Base-by-base conservation (phyloP, 1,140 invertebrate species). In the Calycopis cecrops region DNA sequence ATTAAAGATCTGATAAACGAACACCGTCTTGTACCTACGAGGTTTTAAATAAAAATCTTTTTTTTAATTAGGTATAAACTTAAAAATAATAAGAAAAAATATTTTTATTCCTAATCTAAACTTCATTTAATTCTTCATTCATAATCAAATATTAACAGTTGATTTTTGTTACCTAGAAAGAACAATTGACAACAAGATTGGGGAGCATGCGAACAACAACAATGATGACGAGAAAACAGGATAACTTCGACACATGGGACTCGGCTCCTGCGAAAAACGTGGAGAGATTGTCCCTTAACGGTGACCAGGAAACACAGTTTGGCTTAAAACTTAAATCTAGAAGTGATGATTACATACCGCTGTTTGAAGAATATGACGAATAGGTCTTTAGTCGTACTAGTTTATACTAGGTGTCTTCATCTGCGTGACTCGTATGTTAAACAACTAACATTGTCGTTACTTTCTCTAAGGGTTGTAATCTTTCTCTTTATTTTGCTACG, bases 321-420 rank as follows among this genome's bases (percentile, higher is more conserved):
- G 83, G 80, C 14, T 55, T 81, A 1, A 86, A 86, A 60, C 59
- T 86, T 0, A 68, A 67, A 49, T 71, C 73, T 0, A 71, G 74
- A 50, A 83, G 69, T 55, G 79, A 83, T n/a, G 75, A 81, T 48
- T 78, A 74, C 37, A 69, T 76, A 62, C 76, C 79, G 28, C 49
- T 81, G 14, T 81, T 79, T 52, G 76, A 81, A 33, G 77, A 82
- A 4, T 79, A 81, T 57, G 76, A 79, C 14, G 14, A 16, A 44
- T 16, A 18, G 14, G 17, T 16, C 4, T 16, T 16, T 44, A 44
- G 17, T 17, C 14, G 16, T 17, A 6, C 17, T 3, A 17, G 35
- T n/a, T 37, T 37, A 37, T 10, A 37, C 11, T 37, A 35, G 34
- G 4, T 9, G 9, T 37, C 3, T 10, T 37, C 2, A 4, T 37